These are phyloP conservation scores for Trachops cirrhosus DNA, from an alignment of 2,797 vertebrate genomes.

Conservation along the genomic window DNA sequence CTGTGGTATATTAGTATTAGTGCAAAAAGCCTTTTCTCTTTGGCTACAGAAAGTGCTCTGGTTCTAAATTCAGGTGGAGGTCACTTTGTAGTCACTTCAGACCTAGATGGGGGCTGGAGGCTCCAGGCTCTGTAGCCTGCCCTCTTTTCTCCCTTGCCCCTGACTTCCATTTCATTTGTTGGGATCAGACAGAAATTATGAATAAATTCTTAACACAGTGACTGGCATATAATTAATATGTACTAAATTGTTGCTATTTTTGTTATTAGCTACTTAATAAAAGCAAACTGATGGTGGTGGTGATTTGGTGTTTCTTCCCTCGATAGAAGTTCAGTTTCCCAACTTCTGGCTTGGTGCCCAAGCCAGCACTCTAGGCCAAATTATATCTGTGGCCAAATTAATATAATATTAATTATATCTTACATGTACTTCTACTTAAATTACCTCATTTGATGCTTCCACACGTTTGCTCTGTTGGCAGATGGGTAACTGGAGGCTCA, in stretches of 20 bases:
- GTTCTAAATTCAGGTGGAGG: not conserved
- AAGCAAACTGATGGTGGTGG: not conserved
- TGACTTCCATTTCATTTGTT: not conserved
- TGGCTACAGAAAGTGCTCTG: not conserved
- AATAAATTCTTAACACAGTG: not conserved
- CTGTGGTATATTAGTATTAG: not conserved
- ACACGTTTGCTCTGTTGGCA: not conserved
- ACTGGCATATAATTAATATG: not conserved
- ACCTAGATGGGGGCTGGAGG: not conserved
- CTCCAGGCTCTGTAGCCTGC: not conserved
- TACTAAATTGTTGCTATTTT: conserved; percentile 44
- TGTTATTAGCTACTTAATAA: conserved; percentile 26
- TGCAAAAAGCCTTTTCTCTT: not conserved
- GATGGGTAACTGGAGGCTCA: not conserved
- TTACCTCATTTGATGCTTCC: not conserved
- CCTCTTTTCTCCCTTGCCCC: not conserved
- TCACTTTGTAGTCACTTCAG: not conserved
- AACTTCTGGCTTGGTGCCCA: no score
- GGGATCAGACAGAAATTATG: not conserved
- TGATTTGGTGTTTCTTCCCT: not conserved
- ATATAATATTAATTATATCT: not conserved
- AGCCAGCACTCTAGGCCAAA: not conserved
- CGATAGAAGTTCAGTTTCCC: not conserved
- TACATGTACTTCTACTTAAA: not conserved
- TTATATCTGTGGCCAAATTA: not conserved